These are phyloP conservation scores for Ladona fulva DNA, from an alignment of 1,140 invertebrate species.

Conservation along the genomic window DNA sequence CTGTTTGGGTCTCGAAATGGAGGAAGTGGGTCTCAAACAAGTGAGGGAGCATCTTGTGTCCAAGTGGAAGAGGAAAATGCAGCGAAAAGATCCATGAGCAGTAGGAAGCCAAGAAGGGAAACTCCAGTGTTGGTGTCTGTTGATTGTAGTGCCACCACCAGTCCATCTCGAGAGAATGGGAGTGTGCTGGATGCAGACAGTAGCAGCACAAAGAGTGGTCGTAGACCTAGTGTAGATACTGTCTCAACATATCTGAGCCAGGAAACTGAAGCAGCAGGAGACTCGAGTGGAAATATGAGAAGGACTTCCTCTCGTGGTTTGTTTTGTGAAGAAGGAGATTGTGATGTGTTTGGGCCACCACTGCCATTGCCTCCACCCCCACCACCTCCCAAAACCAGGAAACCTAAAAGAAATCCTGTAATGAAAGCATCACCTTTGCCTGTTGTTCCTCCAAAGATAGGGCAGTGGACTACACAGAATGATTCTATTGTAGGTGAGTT, in stretches of 20 bases:
- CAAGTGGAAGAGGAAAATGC: not conserved
- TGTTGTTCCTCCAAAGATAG: not conserved
- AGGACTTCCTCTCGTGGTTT: conserved; percentile 19
- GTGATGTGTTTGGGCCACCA: conserved; percentile 46
- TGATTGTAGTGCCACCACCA: not conserved
- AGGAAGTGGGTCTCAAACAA: conserved; percentile 23
- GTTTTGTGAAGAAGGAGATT: conserved; percentile 26
- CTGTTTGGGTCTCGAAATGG: conserved; percentile 50
- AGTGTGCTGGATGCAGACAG: conserved; percentile 51
- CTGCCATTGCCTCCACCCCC: not conserved
- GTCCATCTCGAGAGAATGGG: not conserved
- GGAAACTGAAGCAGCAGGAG: conserved; percentile 50
- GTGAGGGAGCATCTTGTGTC: conserved; percentile 23
- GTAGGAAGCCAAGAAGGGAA: not conserved
- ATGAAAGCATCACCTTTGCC: not conserved
- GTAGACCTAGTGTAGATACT: conserved; percentile 71
- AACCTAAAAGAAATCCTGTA: not conserved
- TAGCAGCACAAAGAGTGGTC: conserved; percentile 57
- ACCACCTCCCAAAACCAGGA: not conserved
- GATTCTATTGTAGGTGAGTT: not conserved
- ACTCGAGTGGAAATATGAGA: conserved; percentile 27
- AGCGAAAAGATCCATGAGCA: not conserved
- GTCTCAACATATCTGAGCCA: conserved; percentile 81
- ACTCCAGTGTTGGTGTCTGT: not conserved
- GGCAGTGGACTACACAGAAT: not conserved